Conservation (phyloP, 2,888 invertebrate species). For the Galeopsomyia nigrocyanea region DNA sequence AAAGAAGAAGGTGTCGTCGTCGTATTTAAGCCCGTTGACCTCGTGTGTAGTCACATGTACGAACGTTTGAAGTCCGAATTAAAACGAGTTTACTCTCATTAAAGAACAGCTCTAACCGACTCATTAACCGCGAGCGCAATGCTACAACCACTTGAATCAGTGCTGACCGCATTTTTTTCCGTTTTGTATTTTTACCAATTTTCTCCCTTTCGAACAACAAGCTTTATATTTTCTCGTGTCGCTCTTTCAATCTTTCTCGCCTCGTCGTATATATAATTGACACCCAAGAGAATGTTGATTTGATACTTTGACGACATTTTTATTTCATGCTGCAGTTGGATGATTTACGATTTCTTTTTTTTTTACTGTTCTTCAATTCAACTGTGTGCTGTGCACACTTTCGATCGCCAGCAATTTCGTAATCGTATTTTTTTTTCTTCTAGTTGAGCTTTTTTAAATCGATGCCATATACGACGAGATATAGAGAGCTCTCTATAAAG, state of each 20-base stretch:
- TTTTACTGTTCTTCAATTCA: too few species aligned
- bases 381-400: too few species aligned
- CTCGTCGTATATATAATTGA: not conserved
- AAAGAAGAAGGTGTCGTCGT: not conserved
- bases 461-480: too few species aligned
- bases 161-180: constrained; percentile 35
- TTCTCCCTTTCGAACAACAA: too few species aligned
- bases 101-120: constrained; percentile 21
- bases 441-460: too few species aligned
- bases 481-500: too few species aligned
- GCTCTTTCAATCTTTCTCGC: too few species aligned
- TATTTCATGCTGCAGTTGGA: too few species aligned
- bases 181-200: not conserved
- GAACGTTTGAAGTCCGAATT: constrained; percentile 14
- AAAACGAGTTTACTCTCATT: constrained; percentile 44
- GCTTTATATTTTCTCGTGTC: too few species aligned
- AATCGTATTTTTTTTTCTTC: too few species aligned
- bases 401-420: too few species aligned
- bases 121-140: constrained; percentile 29
- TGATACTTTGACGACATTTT: constrained; percentile 6
- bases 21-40: constrained; percentile 14
- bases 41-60: not conserved
- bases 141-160: not conserved
- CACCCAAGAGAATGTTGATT: constrained; percentile 12
- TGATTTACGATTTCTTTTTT: too few species aligned